Percentiles rank a stretch among this genome's conserved stretches.
Evolutionary conservation across 2,113 vertebrate genomes (phyloP).

Genomic region (Lepisosteus osseus): DNA sequence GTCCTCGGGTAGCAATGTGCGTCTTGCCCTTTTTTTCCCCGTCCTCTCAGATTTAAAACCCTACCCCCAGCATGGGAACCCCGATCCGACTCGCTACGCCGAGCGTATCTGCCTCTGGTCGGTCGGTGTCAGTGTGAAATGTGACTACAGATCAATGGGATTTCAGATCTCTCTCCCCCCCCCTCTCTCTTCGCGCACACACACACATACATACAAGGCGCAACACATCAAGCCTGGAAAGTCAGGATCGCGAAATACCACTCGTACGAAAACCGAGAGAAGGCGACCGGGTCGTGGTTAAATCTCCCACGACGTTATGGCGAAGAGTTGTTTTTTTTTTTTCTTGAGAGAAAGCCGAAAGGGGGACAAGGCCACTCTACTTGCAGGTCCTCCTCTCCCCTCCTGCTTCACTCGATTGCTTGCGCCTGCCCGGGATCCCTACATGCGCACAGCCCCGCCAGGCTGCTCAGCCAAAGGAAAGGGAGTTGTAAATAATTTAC

Average conservation of each 20-base stretch:
- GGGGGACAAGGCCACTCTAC: too few species aligned
- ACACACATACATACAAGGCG: constrained; percentile 32
- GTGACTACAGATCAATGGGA: constrained; percentile 70
- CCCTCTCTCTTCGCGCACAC: too few species aligned
- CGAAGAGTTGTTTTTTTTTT: too few species aligned
- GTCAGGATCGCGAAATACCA: neutral
- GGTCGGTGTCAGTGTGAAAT: constrained; percentile 67
- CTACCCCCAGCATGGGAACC: neutral
- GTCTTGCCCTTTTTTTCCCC: neutral
- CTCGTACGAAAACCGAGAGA: too few species aligned
- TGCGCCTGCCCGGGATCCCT: neutral
- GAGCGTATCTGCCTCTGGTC: constrained; percentile 39
- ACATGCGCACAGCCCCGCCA: constrained; percentile 20
- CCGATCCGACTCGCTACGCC: constrained; percentile 38
- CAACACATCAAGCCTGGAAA: constrained; percentile 36
- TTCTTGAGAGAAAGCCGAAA: too few species aligned
- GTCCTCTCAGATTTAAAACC: constrained; percentile 15
- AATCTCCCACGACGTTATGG: too few species aligned
- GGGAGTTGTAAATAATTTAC: constrained; percentile 61
- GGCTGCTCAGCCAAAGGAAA: constrained; percentile 42
- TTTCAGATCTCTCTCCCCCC: constrained; percentile 41
- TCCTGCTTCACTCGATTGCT: constrained; percentile 28
- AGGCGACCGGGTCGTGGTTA: too few species aligned
- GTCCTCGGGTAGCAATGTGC: neutral
- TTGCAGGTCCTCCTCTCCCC: too few species aligned